Evolutionary conservation across 1,140 invertebrate genomes (phyloP).

Genomic region (Drosophila sturtevanti): DNA sequence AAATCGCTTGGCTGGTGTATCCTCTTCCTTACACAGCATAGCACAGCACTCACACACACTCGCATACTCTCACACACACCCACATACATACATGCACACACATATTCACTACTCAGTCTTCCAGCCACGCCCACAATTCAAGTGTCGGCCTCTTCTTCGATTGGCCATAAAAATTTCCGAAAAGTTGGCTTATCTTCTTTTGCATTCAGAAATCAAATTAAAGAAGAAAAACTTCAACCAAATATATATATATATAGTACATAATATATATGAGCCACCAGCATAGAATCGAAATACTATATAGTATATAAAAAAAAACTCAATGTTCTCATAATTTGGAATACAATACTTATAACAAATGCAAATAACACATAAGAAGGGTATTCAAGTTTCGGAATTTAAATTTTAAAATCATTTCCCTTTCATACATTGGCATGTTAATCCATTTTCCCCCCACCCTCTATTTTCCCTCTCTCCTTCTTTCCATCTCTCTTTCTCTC

Average conservation of each 20-base stretch:
- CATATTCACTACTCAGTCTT: constrained; percentile 13
- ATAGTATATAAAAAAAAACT: too few species aligned
- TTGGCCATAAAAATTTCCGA: not conserved
- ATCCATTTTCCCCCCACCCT: too few species aligned
- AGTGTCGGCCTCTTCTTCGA: not conserved
- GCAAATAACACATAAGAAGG: too few species aligned
- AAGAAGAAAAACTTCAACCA: not conserved
- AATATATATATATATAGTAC: not conserved
- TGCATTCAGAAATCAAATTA: not conserved
- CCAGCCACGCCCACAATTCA: constrained; percentile 35
- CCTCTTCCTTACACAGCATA: not conserved
- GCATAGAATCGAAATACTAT: too few species aligned
- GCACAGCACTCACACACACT: constrained; percentile 33
- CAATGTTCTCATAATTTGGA: too few species aligned
- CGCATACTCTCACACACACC: constrained; percentile 19
- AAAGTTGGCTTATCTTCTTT: not conserved
- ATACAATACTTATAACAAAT: too few species aligned
- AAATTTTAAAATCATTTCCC: too few species aligned
- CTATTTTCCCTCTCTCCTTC: too few species aligned
- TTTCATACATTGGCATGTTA: too few species aligned
- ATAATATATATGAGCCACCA: too few species aligned
- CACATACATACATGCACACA: constrained; percentile 13
- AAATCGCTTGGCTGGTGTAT: constrained; percentile 59
- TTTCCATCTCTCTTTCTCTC: too few species aligned
- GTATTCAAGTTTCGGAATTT: too few species aligned